Percentiles rank a stretch among this genome's conserved stretches.
Conservation (phyloP, 2,888 invertebrate genomes). For the Coronaproctus castanopsis region DNA sequence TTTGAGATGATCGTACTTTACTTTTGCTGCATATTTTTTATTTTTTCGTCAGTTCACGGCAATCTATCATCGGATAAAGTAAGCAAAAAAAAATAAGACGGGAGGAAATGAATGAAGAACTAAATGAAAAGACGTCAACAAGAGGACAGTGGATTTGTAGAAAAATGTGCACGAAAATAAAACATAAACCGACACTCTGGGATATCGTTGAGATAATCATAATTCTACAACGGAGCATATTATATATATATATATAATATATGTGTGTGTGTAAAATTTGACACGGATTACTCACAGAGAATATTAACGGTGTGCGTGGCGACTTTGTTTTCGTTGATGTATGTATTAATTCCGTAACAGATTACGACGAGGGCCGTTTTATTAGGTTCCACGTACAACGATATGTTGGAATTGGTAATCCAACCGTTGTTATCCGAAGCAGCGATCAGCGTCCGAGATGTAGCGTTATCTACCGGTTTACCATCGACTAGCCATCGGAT, state of each 20-base stretch:
- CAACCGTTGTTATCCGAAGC: constrained; percentile 49
- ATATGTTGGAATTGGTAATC: constrained; percentile 76
- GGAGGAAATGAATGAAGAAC: too few species aligned
- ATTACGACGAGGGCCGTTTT: constrained; percentile 64
- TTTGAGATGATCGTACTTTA: too few species aligned
- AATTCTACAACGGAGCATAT: too few species aligned
- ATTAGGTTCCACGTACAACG: constrained; percentile 48
- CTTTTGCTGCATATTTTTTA: too few species aligned
- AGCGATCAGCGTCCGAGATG: constrained; percentile 21
- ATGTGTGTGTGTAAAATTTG: not conserved
- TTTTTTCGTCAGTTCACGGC: too few species aligned
- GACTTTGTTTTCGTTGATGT: constrained; percentile 72
- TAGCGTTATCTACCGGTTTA: constrained; percentile 47
- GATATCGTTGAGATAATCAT: too few species aligned
- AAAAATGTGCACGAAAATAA: too few species aligned
- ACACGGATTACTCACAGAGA: constrained; percentile 52
- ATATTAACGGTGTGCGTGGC: constrained; percentile 80
- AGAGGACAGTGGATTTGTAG: too few species aligned
- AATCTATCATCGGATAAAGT: too few species aligned
- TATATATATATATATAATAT: not conserved
- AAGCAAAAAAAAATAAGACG: too few species aligned
- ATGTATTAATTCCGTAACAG: constrained; percentile 77
- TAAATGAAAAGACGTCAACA: too few species aligned
- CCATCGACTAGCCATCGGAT: constrained; percentile 72
- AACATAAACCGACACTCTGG: too few species aligned